These are phyloP conservation scores for Porites rus DNA, from an alignment of 92 coral and sea anemone species.

Conservation along the genomic window DNA sequence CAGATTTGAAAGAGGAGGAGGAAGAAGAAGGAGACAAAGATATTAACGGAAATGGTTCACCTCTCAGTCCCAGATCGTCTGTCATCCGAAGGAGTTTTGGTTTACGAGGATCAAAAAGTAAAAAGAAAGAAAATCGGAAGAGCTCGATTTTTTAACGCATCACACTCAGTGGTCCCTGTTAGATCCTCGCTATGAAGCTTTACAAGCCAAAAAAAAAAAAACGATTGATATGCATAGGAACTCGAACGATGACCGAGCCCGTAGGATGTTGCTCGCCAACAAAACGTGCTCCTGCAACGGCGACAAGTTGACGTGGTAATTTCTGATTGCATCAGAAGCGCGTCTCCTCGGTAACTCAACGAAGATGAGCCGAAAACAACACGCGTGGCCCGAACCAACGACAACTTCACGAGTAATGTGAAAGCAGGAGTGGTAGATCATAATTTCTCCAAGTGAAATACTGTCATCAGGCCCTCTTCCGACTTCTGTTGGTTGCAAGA, in stretches of 20 bases:
- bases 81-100: conserved; percentile 89
- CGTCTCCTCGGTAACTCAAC: neutral
- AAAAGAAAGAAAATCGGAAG: conserved; percentile 78
- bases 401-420: neutral
- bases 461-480: neutral
- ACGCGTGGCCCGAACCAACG: neutral
- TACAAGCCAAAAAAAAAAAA: neutral
- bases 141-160: conserved; percentile 76
- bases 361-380: neutral
- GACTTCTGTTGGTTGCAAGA: neutral
- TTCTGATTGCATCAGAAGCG: neutral
- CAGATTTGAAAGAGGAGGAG: conserved; percentile 76
- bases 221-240: neutral
- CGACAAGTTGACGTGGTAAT: neutral
- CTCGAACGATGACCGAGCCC: neutral
- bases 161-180: neutral
- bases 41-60: conserved; percentile 10
- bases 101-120: conserved; percentile 77
- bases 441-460: neutral
- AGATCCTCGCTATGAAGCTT: neutral
- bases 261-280: neutral
- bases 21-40: conserved; percentile 34
- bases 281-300: neutral
- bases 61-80: conserved; percentile 66
- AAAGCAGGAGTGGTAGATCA: neutral